Evolutionary conservation across 2,113 vertebrate species (phyloP), one percentile per base, ranked within the genome.

Genomic region (Serilophus lunatus): DNA sequence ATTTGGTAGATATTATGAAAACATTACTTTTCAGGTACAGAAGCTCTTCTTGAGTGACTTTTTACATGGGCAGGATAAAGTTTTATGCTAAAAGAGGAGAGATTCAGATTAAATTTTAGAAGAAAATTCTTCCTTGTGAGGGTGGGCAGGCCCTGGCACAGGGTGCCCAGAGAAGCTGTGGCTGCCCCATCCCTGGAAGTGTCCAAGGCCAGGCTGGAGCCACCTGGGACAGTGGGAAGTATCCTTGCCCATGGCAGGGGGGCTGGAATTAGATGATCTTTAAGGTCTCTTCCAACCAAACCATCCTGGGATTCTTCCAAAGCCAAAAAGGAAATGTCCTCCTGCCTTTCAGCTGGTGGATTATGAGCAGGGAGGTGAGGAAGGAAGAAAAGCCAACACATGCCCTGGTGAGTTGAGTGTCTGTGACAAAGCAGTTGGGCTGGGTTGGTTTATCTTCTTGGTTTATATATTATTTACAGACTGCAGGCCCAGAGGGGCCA

Each of bases 141-240:
- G 22, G 42, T 57, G 50, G 25, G 19, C 42, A 72, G 44, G 22
- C 14, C 14, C 40, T 65, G 63, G 63, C 9, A 63, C 18, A 40
- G 61, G 4, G 20, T 63, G 13, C 8, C 36, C 86, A 59, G n/a
- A 35, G 33, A 1, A 60, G 53, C 60, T 25, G 77, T n/a, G 45
- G 77, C 69, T 68, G 28, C 10, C 9, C 33, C 38, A 89, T 47
- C 38, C 69, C 38, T 82, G 78, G n/a, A 3, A 60, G 3, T 60
- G 38, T 3, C 53, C 78, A 40, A 53, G 38, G 24, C 19, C 38
- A 15, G n/a, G n/a, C 0, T 59, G 86, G 50, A 65, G 6, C 35
- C 49, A 0, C 33, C 59, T 74, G 44, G 68, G 51, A 9, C 0
- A 3, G 36, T 24, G 68, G 28, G 0, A 82, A 15, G 4, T 38